phyloP scores from a whole-genome alignment of 2,888 invertebrate genomes.

The Papilio gigon region DNA sequence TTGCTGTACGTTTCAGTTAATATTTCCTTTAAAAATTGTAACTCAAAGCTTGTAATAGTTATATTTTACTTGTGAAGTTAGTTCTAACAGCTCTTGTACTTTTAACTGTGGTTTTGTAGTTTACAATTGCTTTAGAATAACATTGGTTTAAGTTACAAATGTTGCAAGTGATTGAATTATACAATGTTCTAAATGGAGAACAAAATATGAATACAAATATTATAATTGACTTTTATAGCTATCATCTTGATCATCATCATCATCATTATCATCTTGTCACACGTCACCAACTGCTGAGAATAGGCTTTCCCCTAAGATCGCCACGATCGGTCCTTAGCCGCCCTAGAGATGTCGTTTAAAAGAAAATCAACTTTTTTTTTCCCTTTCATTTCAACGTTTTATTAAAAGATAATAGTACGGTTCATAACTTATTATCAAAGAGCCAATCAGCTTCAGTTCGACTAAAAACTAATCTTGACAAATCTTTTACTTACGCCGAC shows the following conservation, averaged over 20 bases:
- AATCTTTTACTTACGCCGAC: not conserved
- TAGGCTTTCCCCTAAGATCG: too few relatives aligned
- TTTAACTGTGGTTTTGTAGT: not conserved
- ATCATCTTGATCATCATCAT: too few relatives aligned
- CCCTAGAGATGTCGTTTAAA: too few relatives aligned
- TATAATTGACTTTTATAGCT: too few relatives aligned
- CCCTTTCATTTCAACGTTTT: too few relatives aligned
- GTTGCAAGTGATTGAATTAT: not conserved
- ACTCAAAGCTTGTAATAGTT: conserved; percentile 10
- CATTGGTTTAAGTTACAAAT: not conserved
- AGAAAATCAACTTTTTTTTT: too few relatives aligned
- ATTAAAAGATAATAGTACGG: not conserved
- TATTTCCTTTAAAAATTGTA: conserved; percentile 11
- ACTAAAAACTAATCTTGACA: not conserved
- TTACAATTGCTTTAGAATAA: not conserved
- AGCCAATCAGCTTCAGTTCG: not conserved
- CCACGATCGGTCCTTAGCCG: too few relatives aligned
- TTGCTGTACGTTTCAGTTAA: conserved; percentile 3
- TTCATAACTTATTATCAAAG: not conserved
- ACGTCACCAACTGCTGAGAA: too few relatives aligned
- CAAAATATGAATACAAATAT: too few relatives aligned
- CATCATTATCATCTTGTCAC: too few relatives aligned
- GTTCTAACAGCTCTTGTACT: not conserved
- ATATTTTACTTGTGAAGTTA: not conserved
- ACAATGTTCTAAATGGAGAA: too few relatives aligned